Evolutionary conservation across 2,797 vertebrate species (phyloP).

Genomic region (Cynodonichthys magdalenae): DNA sequence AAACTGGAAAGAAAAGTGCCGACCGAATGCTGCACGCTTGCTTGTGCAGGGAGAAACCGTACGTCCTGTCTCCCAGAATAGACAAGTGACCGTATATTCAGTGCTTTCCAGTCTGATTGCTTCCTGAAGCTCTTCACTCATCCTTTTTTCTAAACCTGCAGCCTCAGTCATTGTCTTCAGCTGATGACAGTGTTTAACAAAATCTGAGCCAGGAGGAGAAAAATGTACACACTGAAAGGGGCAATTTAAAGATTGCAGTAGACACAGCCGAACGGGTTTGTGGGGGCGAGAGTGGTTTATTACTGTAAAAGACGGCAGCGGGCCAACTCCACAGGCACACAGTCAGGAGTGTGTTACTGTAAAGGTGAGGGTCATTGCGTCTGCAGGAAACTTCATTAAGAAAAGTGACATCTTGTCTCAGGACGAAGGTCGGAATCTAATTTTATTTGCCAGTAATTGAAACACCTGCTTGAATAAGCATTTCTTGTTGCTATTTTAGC

Average conservation of each 20-base stretch:
- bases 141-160: constrained; percentile 34
- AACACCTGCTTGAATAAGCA: constrained; percentile 43
- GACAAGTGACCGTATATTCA: constrained; percentile 13
- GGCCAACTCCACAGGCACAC: constrained; percentile 39
- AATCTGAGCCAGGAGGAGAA: constrained; percentile 1
- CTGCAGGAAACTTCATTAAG: constrained; percentile 33
- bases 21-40: neutral
- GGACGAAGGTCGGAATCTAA: constrained; percentile 46
- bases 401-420: constrained; percentile 36
- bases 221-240: neutral
- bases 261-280: neutral
- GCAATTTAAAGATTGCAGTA: constrained; percentile 10
- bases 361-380: constrained; percentile 12
- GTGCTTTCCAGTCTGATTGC: constrained; percentile 16
- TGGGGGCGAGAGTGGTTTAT: neutral
- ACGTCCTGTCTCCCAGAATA: constrained; percentile 6
- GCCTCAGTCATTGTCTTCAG: constrained; percentile 19
- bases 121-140: constrained; percentile 21
- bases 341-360: constrained; percentile 27
- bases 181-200: constrained; percentile 24
- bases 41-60: constrained; percentile 6
- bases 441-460: constrained; percentile 39
- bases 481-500: constrained; percentile 23
- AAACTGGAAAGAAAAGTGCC: constrained; percentile 1
- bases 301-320: constrained; percentile 12